These are phyloP conservation scores for Leguminivora glycinivorella DNA, from an alignment of 1,140 invertebrate genomes.

Conservation along the genomic window DNA sequence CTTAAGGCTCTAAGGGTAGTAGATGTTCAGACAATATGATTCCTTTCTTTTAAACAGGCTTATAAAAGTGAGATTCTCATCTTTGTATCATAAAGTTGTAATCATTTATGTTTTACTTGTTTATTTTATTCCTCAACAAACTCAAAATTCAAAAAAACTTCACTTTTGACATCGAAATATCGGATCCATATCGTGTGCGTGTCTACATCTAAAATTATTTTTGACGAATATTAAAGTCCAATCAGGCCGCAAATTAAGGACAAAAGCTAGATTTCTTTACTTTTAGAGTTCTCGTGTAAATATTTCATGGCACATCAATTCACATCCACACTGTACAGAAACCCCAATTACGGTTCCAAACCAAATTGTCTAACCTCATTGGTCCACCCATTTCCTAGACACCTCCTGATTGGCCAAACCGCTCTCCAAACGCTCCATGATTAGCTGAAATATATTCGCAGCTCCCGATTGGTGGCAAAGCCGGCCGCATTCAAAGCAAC, in stretches of 20 bases:
- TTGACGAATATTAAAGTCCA: too few relatives aligned
- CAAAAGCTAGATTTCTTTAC: too few relatives aligned
- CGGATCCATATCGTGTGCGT: too few relatives aligned
- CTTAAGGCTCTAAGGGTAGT: neutral
- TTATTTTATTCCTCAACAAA: neutral
- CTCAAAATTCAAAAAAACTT: too few relatives aligned
- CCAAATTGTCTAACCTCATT: neutral
- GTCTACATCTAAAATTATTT: too few relatives aligned
- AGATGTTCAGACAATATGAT: neutral
- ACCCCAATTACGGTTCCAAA: neutral
- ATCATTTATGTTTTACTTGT: neutral
- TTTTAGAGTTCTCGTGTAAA: too few relatives aligned
- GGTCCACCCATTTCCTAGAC: too few relatives aligned
- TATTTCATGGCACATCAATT: too few relatives aligned
- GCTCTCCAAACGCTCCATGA: neutral
- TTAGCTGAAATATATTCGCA: neutral
- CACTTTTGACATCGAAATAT: too few relatives aligned
- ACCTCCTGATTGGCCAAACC: neutral
- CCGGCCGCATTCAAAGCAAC: neutral
- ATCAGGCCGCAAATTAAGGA: too few relatives aligned
- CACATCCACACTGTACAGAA: neutral
- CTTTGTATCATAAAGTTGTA: too few relatives aligned
- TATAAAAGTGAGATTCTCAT: neutral
- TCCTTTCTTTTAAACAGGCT: neutral
- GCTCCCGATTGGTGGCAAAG: constrained; percentile 19